These are phyloP conservation scores for Drosophila jambulina DNA, from an alignment of 1,140 invertebrate species.

Conservation along the genomic window DNA sequence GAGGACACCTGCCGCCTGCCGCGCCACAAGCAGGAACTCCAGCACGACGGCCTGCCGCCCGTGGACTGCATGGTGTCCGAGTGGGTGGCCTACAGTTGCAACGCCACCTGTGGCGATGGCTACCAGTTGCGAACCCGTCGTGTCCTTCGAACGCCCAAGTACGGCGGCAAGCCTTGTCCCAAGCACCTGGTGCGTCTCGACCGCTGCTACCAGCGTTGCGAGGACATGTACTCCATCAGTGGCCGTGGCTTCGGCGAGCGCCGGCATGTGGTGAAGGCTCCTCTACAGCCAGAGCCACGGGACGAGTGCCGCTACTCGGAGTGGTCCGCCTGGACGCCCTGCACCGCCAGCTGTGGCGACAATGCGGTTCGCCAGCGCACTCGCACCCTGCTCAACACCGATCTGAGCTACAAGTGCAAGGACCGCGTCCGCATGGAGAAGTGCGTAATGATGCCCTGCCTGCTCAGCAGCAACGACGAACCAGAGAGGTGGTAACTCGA, in stretches of 20 bases:
- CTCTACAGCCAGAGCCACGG: slow-evolving; percentile 32
- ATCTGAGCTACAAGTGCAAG: slow-evolving; percentile 80
- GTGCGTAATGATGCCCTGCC: slow-evolving; percentile 79
- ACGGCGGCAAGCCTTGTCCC: slow-evolving; percentile 90
- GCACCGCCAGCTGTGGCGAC: slow-evolving; percentile 87
- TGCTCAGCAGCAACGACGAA: slow-evolving; percentile 74
- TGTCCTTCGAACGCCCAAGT: slow-evolving; percentile 86
- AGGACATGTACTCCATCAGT: slow-evolving; percentile 78
- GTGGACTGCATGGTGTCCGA: slow-evolving; percentile 87
- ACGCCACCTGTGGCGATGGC: slow-evolving; percentile 87
- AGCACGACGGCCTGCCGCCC: slow-evolving; percentile 57
- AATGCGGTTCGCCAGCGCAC: slow-evolving; percentile 77
- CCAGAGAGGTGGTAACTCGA: slow-evolving; percentile 56
- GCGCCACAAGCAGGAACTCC: slow-evolving; percentile 66
- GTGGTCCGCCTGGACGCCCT: slow-evolving; percentile 89
- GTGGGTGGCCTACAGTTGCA: slow-evolving; percentile 89
- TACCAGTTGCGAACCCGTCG: slow-evolving; percentile 85
- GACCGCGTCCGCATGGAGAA: slow-evolving; percentile 82
- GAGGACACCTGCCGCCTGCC: slow-evolving; percentile 81
- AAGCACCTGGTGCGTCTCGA: slow-evolving; percentile 85
- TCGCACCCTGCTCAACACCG: slow-evolving; percentile 75
- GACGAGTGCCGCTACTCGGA: slow-evolving; percentile 87
- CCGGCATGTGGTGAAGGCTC: slow-evolving; percentile 40
- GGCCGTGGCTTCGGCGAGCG: slow-evolving; percentile 52
- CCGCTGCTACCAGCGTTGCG: slow-evolving; percentile 80